Base-by-base conservation (phyloP, 2,888 invertebrate species). In the Drymonia ruficornis region DNA sequence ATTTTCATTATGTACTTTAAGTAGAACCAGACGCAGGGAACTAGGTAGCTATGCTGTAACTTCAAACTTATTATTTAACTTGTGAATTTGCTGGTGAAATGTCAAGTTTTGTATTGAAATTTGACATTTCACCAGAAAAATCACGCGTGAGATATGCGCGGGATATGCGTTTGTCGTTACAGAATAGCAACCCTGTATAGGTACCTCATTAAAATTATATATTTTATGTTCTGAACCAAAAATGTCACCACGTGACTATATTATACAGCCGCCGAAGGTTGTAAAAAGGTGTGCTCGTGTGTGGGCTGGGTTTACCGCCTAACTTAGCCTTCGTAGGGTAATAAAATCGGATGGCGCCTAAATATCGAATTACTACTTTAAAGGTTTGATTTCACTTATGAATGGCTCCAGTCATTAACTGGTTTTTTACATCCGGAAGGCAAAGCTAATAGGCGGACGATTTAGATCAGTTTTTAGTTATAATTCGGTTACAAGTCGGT, bases 401-500 rank as follows among this genome's bases (percentile, higher is more conserved):
- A 63, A 66, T 53, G 47, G 52, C 50, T 55, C 57, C 51, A 52
- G 42, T 49, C 36, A 47, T 49, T 51, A 44, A 52, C 49, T 61
- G 40, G n/a, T 36, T 36, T 61, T 58, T 72, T 70, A 63, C 70
- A 72, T 72, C 68, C 40, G 16, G 40, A 40, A 40, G 40, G 40
- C 8, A 40, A 40, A 40, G 16, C 40, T 36, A 4, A 36, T 36
- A 36, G 36, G n/a, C 36, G n/a, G 11, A 36, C 3, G 36, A 36
- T 36, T 36, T n/a, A n/a, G n/a, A 36, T n/a, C 36, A 36, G 11
- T 8, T 5, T 38, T 15, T n/a, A 3, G n/a, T n/a, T 15, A 15
- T 13, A 38, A 2, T 31, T n/a, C 8, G n/a, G n/a, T 15, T 3
- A 13, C 11, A 6, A 2, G 6, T 23, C 7, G 23, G 23, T n/a